phyloP scores from a whole-genome alignment of 1,140 invertebrate genomes.

The Pseudoatta argentina region DNA sequence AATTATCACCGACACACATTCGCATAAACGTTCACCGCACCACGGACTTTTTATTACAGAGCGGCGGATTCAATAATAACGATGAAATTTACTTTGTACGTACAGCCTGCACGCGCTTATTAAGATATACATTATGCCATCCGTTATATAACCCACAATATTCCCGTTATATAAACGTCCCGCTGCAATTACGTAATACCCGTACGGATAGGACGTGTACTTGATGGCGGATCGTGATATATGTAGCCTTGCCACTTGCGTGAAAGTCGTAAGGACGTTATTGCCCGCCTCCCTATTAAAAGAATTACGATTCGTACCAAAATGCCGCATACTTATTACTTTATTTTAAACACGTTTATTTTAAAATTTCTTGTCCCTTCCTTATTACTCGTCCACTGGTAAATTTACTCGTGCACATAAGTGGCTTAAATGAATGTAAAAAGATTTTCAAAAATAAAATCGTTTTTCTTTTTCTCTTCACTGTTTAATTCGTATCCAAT shows the following conservation, averaged over 20 bases:
- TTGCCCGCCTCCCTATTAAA: constrained; percentile 27
- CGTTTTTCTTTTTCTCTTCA: neutral
- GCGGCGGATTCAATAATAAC: constrained; percentile 50
- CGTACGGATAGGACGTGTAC: constrained; percentile 45
- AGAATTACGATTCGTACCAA: neutral
- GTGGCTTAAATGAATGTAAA: neutral
- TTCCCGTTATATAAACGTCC: constrained; percentile 56
- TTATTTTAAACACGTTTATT: constrained; percentile 9
- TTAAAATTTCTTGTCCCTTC: neutral
- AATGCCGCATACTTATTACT: constrained; percentile 17
- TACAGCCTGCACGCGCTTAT: constrained; percentile 45
- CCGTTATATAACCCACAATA: constrained; percentile 52
- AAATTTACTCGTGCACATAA: neutral
- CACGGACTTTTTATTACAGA: constrained; percentile 35
- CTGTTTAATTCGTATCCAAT: too few relatives aligned
- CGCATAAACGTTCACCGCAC: constrained; percentile 10
- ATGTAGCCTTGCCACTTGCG: constrained; percentile 33
- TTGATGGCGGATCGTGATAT: constrained; percentile 55
- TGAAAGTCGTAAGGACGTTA: constrained; percentile 49
- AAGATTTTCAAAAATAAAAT: neutral
- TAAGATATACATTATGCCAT: constrained; percentile 55
- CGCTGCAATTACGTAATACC: constrained; percentile 57
- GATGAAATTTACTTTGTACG: constrained; percentile 55
- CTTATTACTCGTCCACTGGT: neutral
- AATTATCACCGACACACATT: constrained; percentile 1